Conservation (phyloP, 2,113 vertebrate genomes). For the Blennius ocellaris region DNA sequence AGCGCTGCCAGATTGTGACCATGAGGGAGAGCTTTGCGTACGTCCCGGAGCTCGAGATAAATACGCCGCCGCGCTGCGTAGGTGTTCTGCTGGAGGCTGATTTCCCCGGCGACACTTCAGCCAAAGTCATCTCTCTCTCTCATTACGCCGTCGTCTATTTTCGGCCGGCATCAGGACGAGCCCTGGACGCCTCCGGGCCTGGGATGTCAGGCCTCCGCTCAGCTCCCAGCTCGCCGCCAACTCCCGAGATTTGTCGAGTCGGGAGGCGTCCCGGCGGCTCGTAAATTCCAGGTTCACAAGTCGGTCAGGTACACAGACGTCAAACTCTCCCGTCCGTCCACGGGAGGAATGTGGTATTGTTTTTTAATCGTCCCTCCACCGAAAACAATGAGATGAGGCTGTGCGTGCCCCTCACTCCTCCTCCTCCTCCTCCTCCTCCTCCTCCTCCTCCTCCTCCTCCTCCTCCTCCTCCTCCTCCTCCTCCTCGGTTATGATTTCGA, state of each 20-base stretch:
- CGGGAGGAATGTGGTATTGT: slow-evolving; percentile 29
- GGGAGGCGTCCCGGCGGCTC: slow-evolving; percentile 23
- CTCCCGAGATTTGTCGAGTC: slow-evolving; percentile 42
- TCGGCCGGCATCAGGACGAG: slow-evolving; percentile 23
- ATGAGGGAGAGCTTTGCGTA: slow-evolving; percentile 39
- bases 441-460: not conserved
- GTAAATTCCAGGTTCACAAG: slow-evolving; percentile 58
- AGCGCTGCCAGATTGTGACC: slow-evolving; percentile 2
- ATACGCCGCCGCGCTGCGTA: slow-evolving; percentile 54
- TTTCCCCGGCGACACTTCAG: slow-evolving; percentile 64
- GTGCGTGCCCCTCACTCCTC: not conserved
- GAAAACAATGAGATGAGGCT: slow-evolving; percentile 35
- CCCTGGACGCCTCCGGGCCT: slow-evolving; percentile 37
- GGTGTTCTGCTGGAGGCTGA: slow-evolving; percentile 58
- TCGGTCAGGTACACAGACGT: slow-evolving; percentile 40
- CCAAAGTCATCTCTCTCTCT: slow-evolving; percentile 64
- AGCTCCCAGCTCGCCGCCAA: slow-evolving; percentile 19
- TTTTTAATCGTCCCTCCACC: slow-evolving; percentile 19
- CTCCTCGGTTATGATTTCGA: not conserved
- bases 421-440: not conserved
- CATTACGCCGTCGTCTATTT: slow-evolving; percentile 55
- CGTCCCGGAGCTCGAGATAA: slow-evolving; percentile 43
- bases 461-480: not conserved
- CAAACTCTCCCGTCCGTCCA: slow-evolving; percentile 8
- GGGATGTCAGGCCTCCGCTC: slow-evolving; percentile 10